Base-by-base conservation (phyloP, 2,113 vertebrate species). In the Chitala chitala region DNA sequence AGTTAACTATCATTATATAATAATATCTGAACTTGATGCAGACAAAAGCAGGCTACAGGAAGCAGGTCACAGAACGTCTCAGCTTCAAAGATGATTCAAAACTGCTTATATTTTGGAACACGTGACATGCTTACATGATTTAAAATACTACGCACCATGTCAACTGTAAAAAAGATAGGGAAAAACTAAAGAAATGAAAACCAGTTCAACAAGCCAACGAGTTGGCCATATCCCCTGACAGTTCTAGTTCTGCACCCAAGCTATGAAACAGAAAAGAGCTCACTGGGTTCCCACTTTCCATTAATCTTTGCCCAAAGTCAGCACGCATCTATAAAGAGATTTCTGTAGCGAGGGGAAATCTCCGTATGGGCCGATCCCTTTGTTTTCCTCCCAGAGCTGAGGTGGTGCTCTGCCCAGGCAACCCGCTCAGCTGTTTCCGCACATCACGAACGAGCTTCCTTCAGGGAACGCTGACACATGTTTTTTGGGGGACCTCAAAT, bases 361-460 rank as follows among this genome's bases (percentile, higher is more conserved):
- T 76, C 64, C 8, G 75, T 82, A 71, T 75, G 31, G 63, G 72
- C 71, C 64, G 58, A 50, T 76, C 12, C 69, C 44, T 74, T 75
- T 72, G 69, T 73, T 74, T 76, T 8, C 2, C 3, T 38, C 66
- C 69, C 64, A 51, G 70, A 24, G 53, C 6, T 31, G 29, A 46
- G n/a, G 53, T 44, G 38, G 56, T 54, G 65, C 65, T 48, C 68
- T 33, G 38, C 20, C 42, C 58, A 44, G 33, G 71, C n/a, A 59
- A 58, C 56, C 59, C 55, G 24, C 64, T 73, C 83, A 83, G 82
- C 82, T 85, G 83, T 76, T 82, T 79, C 76, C 71, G 29, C 51
- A 58, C 81, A 78, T 83, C 80, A 84, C 51, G 7, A 58, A 71
- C 69, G 44, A 74, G 72, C 69, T 75, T 68, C 76, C 73, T 77